Percentiles rank a stretch among this genome's conserved stretches.
Conservation (phyloP, 2,113 vertebrate species). For the Choloepus hoffmanni region DNA sequence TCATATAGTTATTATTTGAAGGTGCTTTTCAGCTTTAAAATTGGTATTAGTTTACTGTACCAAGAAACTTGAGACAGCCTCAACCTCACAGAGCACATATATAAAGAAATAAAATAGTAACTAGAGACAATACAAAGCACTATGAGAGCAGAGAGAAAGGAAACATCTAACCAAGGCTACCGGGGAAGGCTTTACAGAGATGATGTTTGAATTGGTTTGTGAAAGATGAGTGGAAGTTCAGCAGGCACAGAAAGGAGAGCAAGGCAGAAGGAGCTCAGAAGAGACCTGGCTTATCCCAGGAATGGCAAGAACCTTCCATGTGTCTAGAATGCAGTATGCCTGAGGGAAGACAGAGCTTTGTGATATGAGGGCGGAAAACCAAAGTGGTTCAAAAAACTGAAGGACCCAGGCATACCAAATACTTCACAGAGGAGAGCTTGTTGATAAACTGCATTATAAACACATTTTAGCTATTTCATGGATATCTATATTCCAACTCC, state of each 20-base stretch:
- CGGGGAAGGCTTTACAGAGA: neutral
- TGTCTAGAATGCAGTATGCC: neutral
- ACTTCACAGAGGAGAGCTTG: slow-evolving; percentile 17
- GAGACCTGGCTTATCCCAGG: slow-evolving; percentile 6
- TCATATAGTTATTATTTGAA: slow-evolving; percentile 61
- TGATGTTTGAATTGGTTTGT: neutral
- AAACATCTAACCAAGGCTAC: neutral
- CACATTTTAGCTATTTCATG: neutral
- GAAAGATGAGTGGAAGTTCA: slow-evolving; percentile 22
- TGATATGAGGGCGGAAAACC: slow-evolving; percentile 12
- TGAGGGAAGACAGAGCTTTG: neutral
- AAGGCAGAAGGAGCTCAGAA: slow-evolving; percentile 56
- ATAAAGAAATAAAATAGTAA: slow-evolving; percentile 27
- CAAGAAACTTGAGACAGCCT: neutral
- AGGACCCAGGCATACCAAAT: neutral
- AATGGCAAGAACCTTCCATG: neutral
- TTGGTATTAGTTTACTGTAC: neutral
- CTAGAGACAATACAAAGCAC: neutral
- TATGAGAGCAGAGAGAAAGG: neutral
- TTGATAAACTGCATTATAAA: slow-evolving; percentile 9
- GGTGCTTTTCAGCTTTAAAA: slow-evolving; percentile 50
- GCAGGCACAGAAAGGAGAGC: slow-evolving; percentile 12
- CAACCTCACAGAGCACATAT: neutral
- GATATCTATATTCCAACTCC: neutral
- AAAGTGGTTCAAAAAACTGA: slow-evolving; percentile 39